Evolutionary conservation across 2,888 invertebrate species (phyloP).

Genomic region (Drosophila prostipennis): DNA sequence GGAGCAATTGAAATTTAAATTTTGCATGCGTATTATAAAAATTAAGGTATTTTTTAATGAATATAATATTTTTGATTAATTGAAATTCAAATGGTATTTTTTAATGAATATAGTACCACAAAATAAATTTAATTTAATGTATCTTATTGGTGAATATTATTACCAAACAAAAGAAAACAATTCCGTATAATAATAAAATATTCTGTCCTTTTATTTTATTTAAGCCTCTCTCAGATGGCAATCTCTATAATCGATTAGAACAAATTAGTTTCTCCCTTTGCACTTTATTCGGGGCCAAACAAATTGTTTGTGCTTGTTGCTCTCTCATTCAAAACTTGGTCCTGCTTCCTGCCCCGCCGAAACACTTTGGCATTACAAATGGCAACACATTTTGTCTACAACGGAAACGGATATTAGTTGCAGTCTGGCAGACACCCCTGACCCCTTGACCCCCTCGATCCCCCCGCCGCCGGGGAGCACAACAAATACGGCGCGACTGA

Average conservation of each 20-base stretch:
- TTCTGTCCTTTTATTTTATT: too few relatives aligned
- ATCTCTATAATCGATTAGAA: not conserved
- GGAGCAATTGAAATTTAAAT: too few relatives aligned
- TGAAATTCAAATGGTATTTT: too few relatives aligned
- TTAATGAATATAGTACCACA: too few relatives aligned
- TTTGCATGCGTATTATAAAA: too few relatives aligned
- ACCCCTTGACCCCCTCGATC: slow-evolving; percentile 16
- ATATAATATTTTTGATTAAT: too few relatives aligned
- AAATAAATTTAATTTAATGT: too few relatives aligned
- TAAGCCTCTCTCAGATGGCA: not conserved
- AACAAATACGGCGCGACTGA: slow-evolving; percentile 44
- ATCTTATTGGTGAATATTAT: too few relatives aligned
- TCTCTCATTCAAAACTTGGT: slow-evolving; percentile 20
- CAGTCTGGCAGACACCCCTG: slow-evolving; percentile 51
- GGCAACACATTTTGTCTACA: slow-evolving; percentile 82
- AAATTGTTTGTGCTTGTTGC: slow-evolving; percentile 59
- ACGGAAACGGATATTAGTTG: slow-evolving; percentile 83
- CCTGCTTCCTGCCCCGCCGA: slow-evolving; percentile 50
- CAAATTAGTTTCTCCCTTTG: slow-evolving; percentile 11
- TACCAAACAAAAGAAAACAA: too few relatives aligned
- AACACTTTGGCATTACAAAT: slow-evolving; percentile 79
- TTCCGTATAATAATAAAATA: too few relatives aligned
- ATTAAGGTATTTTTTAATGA: too few relatives aligned
- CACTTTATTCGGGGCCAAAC: slow-evolving; percentile 19
- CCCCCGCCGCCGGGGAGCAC: not conserved